Evolutionary conservation across 2,113 vertebrate species (phyloP), one percentile per base, ranked within the genome.

Genomic region (Puffinus mauretanicus): DNA sequence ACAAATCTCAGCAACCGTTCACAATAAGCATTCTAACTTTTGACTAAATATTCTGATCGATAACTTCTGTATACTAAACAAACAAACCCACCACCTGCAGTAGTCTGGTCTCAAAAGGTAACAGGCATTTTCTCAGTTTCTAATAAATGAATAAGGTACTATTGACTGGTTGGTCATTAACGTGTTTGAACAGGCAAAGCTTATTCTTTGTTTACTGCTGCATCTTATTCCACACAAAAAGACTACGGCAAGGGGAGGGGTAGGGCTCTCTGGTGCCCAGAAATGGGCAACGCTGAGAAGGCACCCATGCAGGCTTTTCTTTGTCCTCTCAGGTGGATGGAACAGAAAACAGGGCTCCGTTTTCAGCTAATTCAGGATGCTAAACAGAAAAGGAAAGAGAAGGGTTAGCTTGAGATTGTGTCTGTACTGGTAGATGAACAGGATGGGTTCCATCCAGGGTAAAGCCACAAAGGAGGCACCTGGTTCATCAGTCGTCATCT

Each of bases 51-150:
- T 70, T 90, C 89, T 82, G 83, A 96, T 97, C 95, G 0, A 97
- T 96, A 97, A 79, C 75, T 86, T 79, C 93, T 95, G 67, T 67
- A 87, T 25, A 92, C 83, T 80, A 95, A 97, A 92, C 78, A 96
- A 97, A 96, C 89, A 92, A 95, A 95, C 46, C 42, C 86, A 86
- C 71, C 91, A 95, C 71, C 75, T 90, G 75, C 88, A 88, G 79
- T 46, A 82, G 65, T 71, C 46, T 30, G 30, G 93, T 93, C 95
- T 95, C 93, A 90, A 93, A 97, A 96, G 81, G 87, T 95, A 97
- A 88, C 81, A 94, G 84, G 65, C 69, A 91, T 97, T 97, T 97
- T 97, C 95, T 88, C 94, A 90, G 94, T 96, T 96, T 94, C 94
- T 97, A 97, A 96, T 96, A 96, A 98, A 96, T 57, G 76, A 97